Percentiles rank a stretch among this genome's conserved stretches.
Evolutionary conservation across 2,797 vertebrate species (phyloP).

Genomic region (Enteromius argenteus): DNA sequence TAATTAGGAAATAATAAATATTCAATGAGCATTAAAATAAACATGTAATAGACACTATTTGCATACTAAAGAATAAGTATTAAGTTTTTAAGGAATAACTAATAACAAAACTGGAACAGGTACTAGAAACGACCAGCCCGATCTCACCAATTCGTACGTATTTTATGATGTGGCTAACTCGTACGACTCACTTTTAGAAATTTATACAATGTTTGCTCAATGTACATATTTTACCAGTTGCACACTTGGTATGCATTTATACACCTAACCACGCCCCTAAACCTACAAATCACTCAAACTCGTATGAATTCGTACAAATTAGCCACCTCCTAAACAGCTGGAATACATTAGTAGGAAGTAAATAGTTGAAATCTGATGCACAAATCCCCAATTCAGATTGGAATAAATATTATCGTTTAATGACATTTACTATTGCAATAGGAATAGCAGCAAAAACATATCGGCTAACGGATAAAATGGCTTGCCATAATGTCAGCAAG

Average conservation of each 20-base stretch:
- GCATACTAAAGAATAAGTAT: background rate
- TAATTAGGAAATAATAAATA: background rate
- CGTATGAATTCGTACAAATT: too few species aligned
- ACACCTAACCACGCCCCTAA: too few species aligned
- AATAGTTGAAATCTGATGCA: background rate
- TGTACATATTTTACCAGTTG: too few species aligned
- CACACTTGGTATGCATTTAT: too few species aligned
- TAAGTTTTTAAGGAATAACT: background rate
- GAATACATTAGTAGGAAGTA: background rate
- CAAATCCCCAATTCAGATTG: background rate
- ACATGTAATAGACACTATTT: background rate
- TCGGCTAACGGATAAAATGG: background rate
- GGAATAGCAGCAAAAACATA: background rate
- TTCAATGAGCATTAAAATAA: background rate
- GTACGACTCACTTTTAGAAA: too few species aligned
- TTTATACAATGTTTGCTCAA: too few species aligned
- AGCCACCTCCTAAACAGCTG: background rate
- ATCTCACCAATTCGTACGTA: too few species aligned
- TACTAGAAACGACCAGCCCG: background rate
- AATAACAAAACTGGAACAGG: background rate
- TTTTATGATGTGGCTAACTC: too few species aligned
- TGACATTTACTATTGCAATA: background rate
- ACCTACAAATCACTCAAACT: too few species aligned
- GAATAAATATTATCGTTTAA: background rate
- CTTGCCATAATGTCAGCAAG: constrained; percentile 76